phyloP scores from a whole-genome alignment of 2,113 vertebrate species.

The Oncorhynchus gorbuscha region DNA sequence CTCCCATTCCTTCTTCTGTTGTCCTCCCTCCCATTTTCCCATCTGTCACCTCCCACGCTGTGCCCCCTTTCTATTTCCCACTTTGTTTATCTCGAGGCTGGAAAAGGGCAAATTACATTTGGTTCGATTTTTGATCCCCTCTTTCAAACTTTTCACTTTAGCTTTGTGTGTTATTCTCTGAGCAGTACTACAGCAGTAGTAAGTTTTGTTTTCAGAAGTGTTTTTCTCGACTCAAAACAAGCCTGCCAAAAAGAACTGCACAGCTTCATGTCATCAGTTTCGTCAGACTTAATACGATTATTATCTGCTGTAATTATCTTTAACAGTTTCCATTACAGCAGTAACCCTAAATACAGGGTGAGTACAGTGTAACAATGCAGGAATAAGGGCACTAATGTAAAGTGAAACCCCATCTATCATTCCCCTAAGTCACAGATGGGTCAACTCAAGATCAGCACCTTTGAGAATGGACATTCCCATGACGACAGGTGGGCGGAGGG shows the following conservation, averaged over 20 bases:
- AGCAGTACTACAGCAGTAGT: neutral
- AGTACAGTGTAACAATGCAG: too few relatives aligned
- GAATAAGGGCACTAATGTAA: too few relatives aligned
- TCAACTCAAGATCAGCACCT: too few relatives aligned
- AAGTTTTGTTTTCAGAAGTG: neutral
- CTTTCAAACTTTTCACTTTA: neutral
- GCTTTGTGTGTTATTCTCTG: neutral
- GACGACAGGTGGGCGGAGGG: conserved; percentile 25
- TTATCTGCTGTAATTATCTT: too few relatives aligned
- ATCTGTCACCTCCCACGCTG: neutral
- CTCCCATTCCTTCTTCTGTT: neutral
- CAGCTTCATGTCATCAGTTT: neutral
- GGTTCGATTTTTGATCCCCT: neutral
- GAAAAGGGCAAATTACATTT: neutral
- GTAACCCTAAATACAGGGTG: too few relatives aligned
- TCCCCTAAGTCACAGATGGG: too few relatives aligned
- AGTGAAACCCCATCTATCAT: too few relatives aligned
- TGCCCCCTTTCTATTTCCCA: neutral
- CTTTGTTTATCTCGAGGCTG: neutral
- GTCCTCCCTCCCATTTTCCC: neutral
- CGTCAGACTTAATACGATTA: too few relatives aligned
- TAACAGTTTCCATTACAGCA: too few relatives aligned
- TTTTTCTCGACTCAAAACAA: neutral
- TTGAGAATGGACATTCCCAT: conserved; percentile 41
- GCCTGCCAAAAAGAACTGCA: neutral